Percentiles rank a stretch among this genome's conserved stretches.
Evolutionary conservation across 2,113 vertebrate species (phyloP).

Genomic region (Coptodon bakossiorum): DNA sequence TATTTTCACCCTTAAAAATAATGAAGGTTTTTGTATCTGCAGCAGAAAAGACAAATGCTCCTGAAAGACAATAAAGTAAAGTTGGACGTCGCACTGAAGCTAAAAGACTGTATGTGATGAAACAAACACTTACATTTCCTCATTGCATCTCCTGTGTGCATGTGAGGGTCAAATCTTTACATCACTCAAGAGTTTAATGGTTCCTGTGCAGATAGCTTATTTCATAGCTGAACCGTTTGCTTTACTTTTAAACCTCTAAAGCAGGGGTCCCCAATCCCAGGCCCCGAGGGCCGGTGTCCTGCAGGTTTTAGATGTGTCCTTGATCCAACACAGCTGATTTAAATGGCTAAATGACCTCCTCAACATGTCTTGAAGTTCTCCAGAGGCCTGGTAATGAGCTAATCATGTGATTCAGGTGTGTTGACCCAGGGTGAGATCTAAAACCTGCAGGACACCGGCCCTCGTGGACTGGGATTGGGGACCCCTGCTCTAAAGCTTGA

Average conservation of each 20-base stretch:
- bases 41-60: neutral
- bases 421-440: too few species aligned
- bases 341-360: too few species aligned
- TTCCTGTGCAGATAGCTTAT: neutral
- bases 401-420: too few species aligned
- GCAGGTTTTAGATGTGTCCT: too few species aligned
- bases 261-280: neutral
- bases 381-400: too few species aligned
- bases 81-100: fast-evolving
- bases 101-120: neutral
- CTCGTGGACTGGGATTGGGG: too few species aligned
- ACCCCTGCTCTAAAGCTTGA: neutral
- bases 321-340: too few species aligned
- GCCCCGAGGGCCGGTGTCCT: too few species aligned
- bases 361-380: too few species aligned
- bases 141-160: fast-evolving
- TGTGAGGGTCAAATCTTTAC: neutral
- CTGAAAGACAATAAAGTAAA: neutral
- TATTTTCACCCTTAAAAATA: neutral
- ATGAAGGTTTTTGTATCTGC: neutral
- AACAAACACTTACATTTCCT: neutral
- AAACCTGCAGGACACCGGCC: too few species aligned
- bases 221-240: fast-evolving
- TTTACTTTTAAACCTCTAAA: fast-evolving
- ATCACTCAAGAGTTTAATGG: fast-evolving